A percentile compares a stretch with the other conserved stretches of the same genome.
These are phyloP conservation scores for Gymnothorax reevesii DNA, from an alignment of 2,797 vertebrate species.

Conservation along the genomic window DNA sequence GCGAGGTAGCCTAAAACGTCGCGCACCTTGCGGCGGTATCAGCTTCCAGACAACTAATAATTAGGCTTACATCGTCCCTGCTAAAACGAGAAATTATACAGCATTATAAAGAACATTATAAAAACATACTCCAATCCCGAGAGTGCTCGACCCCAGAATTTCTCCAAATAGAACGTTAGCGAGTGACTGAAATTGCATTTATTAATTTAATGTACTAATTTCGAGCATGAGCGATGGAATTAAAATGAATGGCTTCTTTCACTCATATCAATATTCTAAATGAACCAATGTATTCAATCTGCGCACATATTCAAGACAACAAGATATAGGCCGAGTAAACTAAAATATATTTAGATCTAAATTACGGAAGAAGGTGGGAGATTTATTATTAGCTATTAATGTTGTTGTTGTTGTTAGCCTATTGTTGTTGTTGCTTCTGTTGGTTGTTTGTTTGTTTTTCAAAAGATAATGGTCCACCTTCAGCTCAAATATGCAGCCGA, in stretches of 20 bases:
- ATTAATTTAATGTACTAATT: neutral
- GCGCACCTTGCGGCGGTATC: constrained; percentile 30
- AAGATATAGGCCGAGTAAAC: neutral
- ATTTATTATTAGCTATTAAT: neutral
- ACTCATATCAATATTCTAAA: constrained; percentile 3
- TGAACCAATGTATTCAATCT: neutral
- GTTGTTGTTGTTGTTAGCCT: constrained; percentile 4
- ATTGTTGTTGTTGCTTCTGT: neutral
- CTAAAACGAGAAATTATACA: constrained; percentile 9
- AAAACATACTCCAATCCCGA: constrained; percentile 8
- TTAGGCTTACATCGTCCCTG: constrained; percentile 27
- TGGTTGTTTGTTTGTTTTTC: neutral
- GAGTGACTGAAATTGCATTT: neutral
- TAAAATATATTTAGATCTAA: neutral
- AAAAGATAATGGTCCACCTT: neutral
- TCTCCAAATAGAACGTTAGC: neutral
- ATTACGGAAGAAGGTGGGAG: neutral
- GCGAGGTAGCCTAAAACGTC: constrained; percentile 31
- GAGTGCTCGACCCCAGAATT: neutral
- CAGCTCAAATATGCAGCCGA: neutral
- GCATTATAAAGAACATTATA: neutral
- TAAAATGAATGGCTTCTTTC: neutral
- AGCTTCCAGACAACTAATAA: constrained; percentile 33
- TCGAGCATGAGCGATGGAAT: no score
- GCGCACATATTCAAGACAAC: neutral